phyloP scores from a whole-genome alignment of 2,113 vertebrate species.

The Phaethon lepturus region DNA sequence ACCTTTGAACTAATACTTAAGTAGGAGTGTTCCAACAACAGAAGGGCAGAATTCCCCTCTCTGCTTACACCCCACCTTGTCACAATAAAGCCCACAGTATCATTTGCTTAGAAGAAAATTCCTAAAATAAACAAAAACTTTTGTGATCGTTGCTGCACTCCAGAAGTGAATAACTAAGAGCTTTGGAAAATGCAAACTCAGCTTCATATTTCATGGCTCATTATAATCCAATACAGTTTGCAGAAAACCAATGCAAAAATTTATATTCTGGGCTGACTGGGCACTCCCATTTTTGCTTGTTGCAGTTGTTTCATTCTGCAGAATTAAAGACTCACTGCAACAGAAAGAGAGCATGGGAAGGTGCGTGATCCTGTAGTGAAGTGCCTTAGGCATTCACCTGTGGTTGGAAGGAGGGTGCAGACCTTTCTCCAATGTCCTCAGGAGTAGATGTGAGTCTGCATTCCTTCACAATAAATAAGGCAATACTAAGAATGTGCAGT shows the following conservation, averaged over 20 bases:
- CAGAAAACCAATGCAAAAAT: not conserved
- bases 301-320: not conserved
- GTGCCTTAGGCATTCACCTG: not conserved
- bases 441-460: not conserved
- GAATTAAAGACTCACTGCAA: not conserved
- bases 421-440: not conserved
- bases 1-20: not conserved
- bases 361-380: not conserved
- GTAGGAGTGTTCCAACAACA: not conserved
- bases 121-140: not conserved
- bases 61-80: not conserved
- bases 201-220: not conserved
- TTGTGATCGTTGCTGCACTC: not conserved
- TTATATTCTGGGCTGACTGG: not conserved
- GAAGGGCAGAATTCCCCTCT: not conserved
- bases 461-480: not conserved
- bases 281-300: not conserved
- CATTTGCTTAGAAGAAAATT: not conserved
- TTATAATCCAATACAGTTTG: not conserved
- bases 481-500: not conserved
- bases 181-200: not conserved
- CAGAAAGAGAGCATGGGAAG: not conserved
- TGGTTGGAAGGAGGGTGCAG: not conserved
- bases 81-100: not conserved
- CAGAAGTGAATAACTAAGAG: not conserved